Evolutionary conservation across 2,113 vertebrate genomes (phyloP), one percentile per base, ranked within the genome.

Genomic region (Bettongia penicillata): DNA sequence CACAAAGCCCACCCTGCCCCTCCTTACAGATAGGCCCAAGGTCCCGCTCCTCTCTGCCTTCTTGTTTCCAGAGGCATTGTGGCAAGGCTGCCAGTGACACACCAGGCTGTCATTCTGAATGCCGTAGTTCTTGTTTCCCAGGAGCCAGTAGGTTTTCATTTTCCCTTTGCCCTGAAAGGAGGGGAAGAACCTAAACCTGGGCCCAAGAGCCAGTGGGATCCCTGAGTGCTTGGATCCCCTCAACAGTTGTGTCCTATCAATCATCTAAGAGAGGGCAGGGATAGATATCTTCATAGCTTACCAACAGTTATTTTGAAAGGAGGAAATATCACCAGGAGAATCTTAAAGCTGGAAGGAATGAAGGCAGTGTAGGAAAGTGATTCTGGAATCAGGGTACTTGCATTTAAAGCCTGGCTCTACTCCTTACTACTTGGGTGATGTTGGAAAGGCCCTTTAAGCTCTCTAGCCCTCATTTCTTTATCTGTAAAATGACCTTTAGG

Each of bases 81-180:
- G 97, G 89, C 95, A 98, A 0, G 99, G 99, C 24, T 99, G 99
- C 99, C 99, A 99, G 98, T 99, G 99, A 23, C 99, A 99, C 55
- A 99, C 99, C 97, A 99, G 98, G 93, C 99, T 99, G 99, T 99
- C 99, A 0, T 99, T 99, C 97, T 99, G 99, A 53, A 99, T 98
- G 0, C 99, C 99, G 98, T 99, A 99, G 98, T 99, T 99, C 97
- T 99, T 99, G 96, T 99, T 99, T 50, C 99, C 99, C 3, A 99
- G 93, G 50, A 99, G 98, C 99, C 99, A 99, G 93, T 99, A 99
- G 0, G 99, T 99, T 97, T 98, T 99, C 99, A 99, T 99, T 97
- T 98, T 99, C 9, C 99, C 99, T 98, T 99, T 99, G 55, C 99
- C 99, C 99, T 99, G 97, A 43, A 37, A 50, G 84, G 49, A 52